Evolutionary conservation across 2,113 vertebrate species (phyloP).

Genomic region (Pipra filicauda): DNA sequence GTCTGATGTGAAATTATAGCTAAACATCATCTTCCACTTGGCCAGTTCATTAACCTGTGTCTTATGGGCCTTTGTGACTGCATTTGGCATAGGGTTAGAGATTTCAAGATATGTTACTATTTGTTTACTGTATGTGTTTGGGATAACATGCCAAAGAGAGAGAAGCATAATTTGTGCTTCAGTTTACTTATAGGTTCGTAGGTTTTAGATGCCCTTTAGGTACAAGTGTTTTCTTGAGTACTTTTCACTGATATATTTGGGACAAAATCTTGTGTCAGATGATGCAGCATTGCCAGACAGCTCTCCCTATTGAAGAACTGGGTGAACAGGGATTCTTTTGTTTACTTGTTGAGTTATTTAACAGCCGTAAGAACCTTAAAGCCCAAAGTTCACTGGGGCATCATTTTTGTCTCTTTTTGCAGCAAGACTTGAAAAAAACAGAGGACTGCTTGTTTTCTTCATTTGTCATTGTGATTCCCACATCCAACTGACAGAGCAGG

Average conservation of each 20-base stretch:
- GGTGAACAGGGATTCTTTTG: neutral
- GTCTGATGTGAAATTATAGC: neutral
- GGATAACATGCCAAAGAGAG: neutral
- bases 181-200: neutral
- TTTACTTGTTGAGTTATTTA: neutral
- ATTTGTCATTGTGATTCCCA: neutral
- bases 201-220: neutral
- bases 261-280: neutral
- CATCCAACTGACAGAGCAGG: neutral
- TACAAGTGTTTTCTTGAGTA: neutral
- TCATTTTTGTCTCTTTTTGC: neutral
- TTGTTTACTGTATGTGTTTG: neutral
- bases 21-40: neutral
- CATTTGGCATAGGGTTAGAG: neutral
- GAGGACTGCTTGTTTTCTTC: neutral
- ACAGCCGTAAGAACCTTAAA: neutral
- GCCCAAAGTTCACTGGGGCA: neutral
- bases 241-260: neutral
- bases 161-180: neutral
- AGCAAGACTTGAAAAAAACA: neutral
- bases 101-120: slow-evolving; percentile 10
- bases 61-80: neutral
- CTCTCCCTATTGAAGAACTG: neutral
- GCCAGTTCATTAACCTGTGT: neutral
- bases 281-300: neutral